Base-by-base conservation (phyloP, 2,888 invertebrate genomes). In the Drosophila tanythrix region DNA sequence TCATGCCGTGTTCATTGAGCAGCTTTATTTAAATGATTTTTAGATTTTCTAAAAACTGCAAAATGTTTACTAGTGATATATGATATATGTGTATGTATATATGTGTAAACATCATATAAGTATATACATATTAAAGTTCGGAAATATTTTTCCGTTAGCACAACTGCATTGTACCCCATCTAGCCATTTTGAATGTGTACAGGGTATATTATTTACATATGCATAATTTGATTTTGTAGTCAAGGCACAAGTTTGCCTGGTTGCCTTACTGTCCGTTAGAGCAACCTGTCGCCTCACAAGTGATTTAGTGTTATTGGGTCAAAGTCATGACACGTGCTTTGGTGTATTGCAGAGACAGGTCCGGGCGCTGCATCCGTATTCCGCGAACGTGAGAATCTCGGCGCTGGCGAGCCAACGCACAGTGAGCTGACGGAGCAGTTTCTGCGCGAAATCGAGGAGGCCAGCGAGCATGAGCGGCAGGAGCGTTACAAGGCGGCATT, bases 371-470 rank as follows among this genome's bases (percentile, higher is more conserved):
- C 84, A 5, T 90, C 92, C 1, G 87, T 91, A 11, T 92, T 93
- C 74, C 92, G 93, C 6, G 93, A 93, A 60, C 92, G 92, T 40
- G 93, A 92, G 69, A 79, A 46, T 38, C 74, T 70, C 3, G 76
- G 76, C 15, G 35, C 43, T 3, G 76, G 60, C 2, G 73, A 76
- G 38, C 55, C 70, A 48, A 50, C 79, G 43, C 75, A 83, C 71
- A 74, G 72, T 25, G 92, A 93, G 74, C 69, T 93, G 13, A 91
- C 93, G 1, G 93, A 93, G 60, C 91, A 93, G 61, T 93, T 93
- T 61, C 76, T 93, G 35, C 88, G 90, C 3, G 93, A 93, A 81
- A 92, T 93, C 68, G 93, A 93, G 79, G 89, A 92, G 60, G 91
- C 92, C 33, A 89, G 92, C 40, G 92, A 93, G 29, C 87, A 90